phyloP scores from a whole-genome alignment of 2,113 vertebrate species.

The Channa maculata region DNA sequence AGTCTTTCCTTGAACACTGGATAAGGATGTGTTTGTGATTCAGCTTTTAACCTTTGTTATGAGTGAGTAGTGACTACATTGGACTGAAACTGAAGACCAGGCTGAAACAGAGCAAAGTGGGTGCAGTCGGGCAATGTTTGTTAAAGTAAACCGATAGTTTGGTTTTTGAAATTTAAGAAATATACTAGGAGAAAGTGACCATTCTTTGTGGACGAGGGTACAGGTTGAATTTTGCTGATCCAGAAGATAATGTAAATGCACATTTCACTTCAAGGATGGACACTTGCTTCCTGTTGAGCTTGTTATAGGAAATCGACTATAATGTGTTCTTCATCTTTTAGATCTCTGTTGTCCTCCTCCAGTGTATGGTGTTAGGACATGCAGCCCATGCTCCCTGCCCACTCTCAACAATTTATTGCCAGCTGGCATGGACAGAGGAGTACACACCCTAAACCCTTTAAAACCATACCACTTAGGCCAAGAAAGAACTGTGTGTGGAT shows the following conservation, averaged over 20 bases:
- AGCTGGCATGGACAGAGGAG: slow-evolving; percentile 12
- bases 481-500: slow-evolving; percentile 3
- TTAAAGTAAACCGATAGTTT: not conserved
- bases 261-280: not conserved
- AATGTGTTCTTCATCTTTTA: not conserved
- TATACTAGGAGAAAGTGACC: not conserved
- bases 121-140: too few species aligned
- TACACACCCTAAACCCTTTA: slow-evolving; percentile 19
- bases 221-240: not conserved
- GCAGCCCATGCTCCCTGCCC: not conserved
- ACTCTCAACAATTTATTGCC: not conserved
- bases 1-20: not conserved
- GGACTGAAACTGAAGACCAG: not conserved
- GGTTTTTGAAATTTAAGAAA: not conserved
- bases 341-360: not conserved
- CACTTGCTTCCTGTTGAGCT: not conserved
- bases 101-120: not conserved
- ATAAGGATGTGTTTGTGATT: not conserved
- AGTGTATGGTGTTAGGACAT: not conserved
- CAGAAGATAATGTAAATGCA: not conserved
- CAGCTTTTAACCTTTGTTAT: not conserved
- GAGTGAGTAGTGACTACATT: too few species aligned
- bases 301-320: not conserved
- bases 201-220: not conserved
- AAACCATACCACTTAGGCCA: slow-evolving; percentile 18